phyloP scores from a whole-genome alignment of 1,140 invertebrate species.

The Drosophila athabasca region DNA sequence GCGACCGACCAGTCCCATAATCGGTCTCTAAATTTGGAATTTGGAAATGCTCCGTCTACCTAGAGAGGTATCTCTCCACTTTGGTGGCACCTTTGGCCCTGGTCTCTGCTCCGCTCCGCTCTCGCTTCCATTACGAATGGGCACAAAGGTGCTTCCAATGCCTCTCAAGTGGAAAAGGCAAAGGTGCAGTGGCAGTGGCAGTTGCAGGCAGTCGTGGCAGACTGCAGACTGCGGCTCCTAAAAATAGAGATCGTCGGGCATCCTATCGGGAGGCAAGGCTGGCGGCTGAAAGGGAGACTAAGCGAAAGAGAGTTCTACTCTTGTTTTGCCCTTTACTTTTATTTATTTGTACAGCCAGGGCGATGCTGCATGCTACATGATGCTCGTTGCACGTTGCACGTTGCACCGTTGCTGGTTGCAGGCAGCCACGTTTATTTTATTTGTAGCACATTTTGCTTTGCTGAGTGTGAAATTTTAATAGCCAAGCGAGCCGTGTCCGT shows the following conservation, averaged over 20 bases:
- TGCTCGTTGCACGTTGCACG: conserved; percentile 33
- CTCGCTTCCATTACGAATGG: conserved; percentile 23
- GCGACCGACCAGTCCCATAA: conserved; percentile 13
- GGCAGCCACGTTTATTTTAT: conserved; percentile 75
- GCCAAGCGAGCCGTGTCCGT: conserved; percentile 77
- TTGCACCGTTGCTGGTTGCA: conserved; percentile 22
- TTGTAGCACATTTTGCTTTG: conserved; percentile 78
- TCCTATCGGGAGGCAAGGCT: not conserved
- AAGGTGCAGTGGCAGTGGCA: conserved; percentile 54
- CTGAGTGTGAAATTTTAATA: conserved; percentile 82
- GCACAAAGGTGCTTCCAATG: conserved; percentile 63
- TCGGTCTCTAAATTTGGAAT: conserved; percentile 45
- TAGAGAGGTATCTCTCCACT: conserved; percentile 3
- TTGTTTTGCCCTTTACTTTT: conserved; percentile 70
- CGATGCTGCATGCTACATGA: conserved; percentile 50
- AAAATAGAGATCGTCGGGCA: conserved; percentile 52
- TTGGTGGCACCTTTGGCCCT: conserved; percentile 38
- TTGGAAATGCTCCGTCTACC: conserved; percentile 14
- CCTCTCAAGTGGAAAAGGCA: conserved; percentile 69
- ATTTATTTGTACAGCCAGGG: conserved; percentile 71
- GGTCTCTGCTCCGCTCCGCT: conserved; percentile 24
- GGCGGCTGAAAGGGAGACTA: conserved; percentile 16
- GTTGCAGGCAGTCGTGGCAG: conserved; percentile 12
- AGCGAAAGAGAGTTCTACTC: conserved; percentile 10
- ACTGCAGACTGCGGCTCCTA: conserved; percentile 30